These are phyloP conservation scores for Emydocephalus ijimae DNA, from an alignment of 2,113 vertebrate genomes.

Conservation along the genomic window DNA sequence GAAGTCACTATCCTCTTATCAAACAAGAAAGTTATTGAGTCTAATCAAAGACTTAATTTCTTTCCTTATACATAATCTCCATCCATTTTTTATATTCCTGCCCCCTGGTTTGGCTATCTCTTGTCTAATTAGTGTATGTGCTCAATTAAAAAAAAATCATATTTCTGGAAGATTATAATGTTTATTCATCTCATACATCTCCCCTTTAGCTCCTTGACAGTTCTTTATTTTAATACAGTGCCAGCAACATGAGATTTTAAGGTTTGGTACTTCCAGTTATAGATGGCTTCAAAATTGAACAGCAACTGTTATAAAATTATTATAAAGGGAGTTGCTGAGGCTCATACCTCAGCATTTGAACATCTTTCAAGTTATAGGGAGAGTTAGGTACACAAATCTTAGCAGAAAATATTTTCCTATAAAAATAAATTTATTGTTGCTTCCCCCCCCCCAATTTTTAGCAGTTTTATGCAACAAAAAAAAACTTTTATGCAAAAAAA, in stretches of 20 bases:
- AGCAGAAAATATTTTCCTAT: not conserved
- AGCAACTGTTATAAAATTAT: not conserved
- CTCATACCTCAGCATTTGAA: not conserved
- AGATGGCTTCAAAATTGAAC: not conserved
- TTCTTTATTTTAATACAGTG: not conserved
- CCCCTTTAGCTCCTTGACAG: not conserved
- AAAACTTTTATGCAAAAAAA: not conserved
- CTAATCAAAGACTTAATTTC: not conserved
- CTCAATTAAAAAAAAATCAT: slow-evolving; percentile 17
- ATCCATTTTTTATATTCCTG: not conserved
- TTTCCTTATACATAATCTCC: not conserved
- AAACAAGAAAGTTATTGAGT: not conserved
- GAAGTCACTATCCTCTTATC: not conserved
- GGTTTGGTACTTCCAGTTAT: not conserved
- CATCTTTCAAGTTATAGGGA: not conserved
- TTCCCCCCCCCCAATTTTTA: not conserved
- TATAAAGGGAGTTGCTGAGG: not conserved
- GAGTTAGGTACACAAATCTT: not conserved
- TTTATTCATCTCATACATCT: slow-evolving; percentile 5
- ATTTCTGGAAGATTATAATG: slow-evolving; percentile 1
- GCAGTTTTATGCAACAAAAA: not conserved
- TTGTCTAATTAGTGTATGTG: not conserved
- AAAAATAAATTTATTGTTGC: not conserved
- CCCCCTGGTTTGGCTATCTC: not conserved
- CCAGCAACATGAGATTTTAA: not conserved